phyloP scores from a whole-genome alignment of 2,888 invertebrate species.

The Petrolisthes manimaculis region DNA sequence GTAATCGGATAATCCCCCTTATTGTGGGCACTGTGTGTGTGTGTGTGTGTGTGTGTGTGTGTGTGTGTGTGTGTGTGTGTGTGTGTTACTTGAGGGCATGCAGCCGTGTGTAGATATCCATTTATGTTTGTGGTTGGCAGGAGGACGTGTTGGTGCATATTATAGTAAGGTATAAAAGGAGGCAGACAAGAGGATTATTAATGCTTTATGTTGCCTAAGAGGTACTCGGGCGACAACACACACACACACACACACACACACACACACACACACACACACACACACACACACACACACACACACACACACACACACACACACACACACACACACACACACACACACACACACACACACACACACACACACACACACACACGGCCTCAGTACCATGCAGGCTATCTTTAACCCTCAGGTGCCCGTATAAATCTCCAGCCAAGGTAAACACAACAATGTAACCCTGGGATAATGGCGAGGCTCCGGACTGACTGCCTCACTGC shows the following conservation, averaged over 20 bases:
- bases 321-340: conserved; percentile 1
- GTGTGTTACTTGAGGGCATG: neutral
- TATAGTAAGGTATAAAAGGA: too few relatives aligned
- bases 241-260: neutral
- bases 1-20: too few relatives aligned
- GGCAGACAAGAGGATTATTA: neutral
- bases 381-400: too few relatives aligned
- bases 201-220: neutral
- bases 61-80: conserved; percentile 29
- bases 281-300: neutral
- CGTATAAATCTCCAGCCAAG: too few relatives aligned
- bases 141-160: too few relatives aligned
- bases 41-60: conserved; percentile 33
- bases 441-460: too few relatives aligned
- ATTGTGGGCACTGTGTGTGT: conserved; percentile 14
- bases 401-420: too few relatives aligned
- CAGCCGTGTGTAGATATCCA: too few relatives aligned
- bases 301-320: neutral
- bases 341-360: conserved; percentile 1
- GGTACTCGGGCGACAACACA: neutral
- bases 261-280: neutral
- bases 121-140: too few relatives aligned
- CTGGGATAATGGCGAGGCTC: too few relatives aligned
- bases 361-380: neutral
- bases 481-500: too few relatives aligned